phyloP scores from a whole-genome alignment of 2,888 invertebrate genomes.

The Pyralis farinalis region DNA sequence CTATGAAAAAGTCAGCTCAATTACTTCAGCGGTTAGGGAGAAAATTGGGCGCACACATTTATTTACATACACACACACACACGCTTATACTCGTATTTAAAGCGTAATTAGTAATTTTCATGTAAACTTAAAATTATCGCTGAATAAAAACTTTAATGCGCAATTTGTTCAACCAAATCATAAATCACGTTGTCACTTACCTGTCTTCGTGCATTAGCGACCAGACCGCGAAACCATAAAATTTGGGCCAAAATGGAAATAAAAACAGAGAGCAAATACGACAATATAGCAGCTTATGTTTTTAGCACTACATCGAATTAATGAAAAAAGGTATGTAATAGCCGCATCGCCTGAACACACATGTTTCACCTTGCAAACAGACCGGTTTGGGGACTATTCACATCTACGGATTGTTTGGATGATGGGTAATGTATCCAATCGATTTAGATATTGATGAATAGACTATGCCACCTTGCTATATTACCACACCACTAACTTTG shows the following conservation, averaged over 20 bases:
- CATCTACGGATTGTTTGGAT: not conserved
- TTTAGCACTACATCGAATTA: constrained; percentile 29
- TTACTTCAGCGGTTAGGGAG: no score
- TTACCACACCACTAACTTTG: no score
- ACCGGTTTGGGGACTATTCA: constrained; percentile 2
- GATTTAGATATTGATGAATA: no score
- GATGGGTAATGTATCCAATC: no score
- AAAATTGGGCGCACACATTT: no score
- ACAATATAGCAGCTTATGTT: constrained; percentile 14
- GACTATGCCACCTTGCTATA: no score
- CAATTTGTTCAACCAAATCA: not conserved
- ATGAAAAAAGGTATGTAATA: constrained; percentile 28
- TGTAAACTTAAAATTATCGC: not conserved
- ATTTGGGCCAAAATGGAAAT: not conserved
- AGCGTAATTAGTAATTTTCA: not conserved
- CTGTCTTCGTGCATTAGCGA: not conserved
- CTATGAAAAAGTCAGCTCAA: no score
- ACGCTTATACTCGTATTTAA: no score
- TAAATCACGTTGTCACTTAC: not conserved
- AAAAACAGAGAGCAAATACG: not conserved
- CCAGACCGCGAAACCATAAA: not conserved
- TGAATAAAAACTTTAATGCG: not conserved
- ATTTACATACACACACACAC: no score
- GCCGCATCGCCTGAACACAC: constrained; percentile 27
- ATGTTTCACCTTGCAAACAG: constrained; percentile 16